A percentile compares a stretch with the other conserved stretches of the same genome.
Evolutionary conservation across 2,888 invertebrate species (phyloP).

Genomic region (Latrodectus hesperus): DNA sequence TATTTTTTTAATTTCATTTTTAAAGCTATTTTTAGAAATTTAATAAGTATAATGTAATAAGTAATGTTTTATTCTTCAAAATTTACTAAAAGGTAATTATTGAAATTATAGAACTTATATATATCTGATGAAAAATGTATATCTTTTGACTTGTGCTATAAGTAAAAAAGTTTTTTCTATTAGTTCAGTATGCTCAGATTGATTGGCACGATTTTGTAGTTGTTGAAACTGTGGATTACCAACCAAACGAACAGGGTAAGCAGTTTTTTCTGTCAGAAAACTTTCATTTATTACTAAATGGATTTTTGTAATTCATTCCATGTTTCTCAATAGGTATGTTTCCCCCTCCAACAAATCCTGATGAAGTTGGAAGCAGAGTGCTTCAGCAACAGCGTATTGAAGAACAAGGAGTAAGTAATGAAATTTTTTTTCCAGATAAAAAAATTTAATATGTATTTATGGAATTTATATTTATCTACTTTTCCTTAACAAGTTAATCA

Average conservation of each 20-base stretch:
- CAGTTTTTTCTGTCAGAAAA: background rate
- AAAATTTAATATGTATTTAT: background rate
- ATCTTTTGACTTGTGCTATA: no score
- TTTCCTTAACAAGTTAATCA: background rate
- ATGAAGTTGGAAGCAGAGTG: slow-evolving; percentile 96
- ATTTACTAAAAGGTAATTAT: no score
- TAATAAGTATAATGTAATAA: no score
- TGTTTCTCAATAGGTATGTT: slow-evolving; percentile 80
- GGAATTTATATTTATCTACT: slow-evolving; percentile 11
- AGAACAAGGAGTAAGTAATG: slow-evolving; percentile 61
- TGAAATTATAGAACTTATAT: no score
- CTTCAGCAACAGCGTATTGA: slow-evolving; percentile 83
- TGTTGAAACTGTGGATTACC: slow-evolving; percentile 99
- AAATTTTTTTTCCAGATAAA: background rate
- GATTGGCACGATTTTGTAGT: slow-evolving; percentile 99
- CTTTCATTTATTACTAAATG: background rate
- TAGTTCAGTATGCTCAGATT: slow-evolving; percentile 89
- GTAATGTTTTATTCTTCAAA: no score
- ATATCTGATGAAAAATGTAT: no score
- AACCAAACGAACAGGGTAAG: slow-evolving; percentile 90
- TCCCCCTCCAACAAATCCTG: slow-evolving; percentile 97
- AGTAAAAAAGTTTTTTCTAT: background rate
- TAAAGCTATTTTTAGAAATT: no score
- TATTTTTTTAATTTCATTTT: no score
- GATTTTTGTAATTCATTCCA: background rate